Percentiles rank a stretch among this genome's conserved stretches.
Evolutionary conservation across 2,797 vertebrate species (phyloP).

Genomic region (Agapornis canus): DNA sequence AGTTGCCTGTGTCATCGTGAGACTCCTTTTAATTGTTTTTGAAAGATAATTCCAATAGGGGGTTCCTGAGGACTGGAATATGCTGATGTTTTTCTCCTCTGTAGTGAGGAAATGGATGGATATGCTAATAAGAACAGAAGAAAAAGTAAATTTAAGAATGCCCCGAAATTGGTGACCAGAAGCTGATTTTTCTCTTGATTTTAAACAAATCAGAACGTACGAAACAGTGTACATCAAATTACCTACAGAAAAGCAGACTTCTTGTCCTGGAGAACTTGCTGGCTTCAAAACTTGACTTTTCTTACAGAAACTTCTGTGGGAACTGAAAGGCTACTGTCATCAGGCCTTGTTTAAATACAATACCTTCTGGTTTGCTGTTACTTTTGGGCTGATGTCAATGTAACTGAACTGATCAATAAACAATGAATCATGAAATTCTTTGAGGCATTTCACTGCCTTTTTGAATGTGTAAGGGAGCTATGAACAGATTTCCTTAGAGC

Average conservation of each 20-base stretch:
- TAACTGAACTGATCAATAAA: neutral
- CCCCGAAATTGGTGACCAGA: neutral
- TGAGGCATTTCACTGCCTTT: neutral
- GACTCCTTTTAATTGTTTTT: neutral
- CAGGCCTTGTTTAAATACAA: neutral
- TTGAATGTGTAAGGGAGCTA: neutral
- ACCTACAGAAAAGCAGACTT: neutral
- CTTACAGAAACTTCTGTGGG: neutral
- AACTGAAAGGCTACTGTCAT: neutral
- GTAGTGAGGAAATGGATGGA: neutral
- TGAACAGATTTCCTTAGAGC: neutral
- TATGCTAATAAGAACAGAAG: neutral
- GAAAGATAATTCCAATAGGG: neutral
- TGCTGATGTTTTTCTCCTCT: neutral
- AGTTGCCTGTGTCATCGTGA: neutral
- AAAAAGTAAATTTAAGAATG: neutral
- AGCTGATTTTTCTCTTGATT: neutral
- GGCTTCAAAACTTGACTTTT: neutral
- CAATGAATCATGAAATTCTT: accelerated
- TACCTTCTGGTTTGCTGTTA: neutral
- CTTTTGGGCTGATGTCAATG: neutral
- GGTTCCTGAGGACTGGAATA: neutral
- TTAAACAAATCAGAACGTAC: neutral
- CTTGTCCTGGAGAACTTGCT: neutral
- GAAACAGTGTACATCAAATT: neutral